phyloP scores from a whole-genome alignment of 1,140 invertebrate genomes.

The Pygmarrhopalites habei region DNA sequence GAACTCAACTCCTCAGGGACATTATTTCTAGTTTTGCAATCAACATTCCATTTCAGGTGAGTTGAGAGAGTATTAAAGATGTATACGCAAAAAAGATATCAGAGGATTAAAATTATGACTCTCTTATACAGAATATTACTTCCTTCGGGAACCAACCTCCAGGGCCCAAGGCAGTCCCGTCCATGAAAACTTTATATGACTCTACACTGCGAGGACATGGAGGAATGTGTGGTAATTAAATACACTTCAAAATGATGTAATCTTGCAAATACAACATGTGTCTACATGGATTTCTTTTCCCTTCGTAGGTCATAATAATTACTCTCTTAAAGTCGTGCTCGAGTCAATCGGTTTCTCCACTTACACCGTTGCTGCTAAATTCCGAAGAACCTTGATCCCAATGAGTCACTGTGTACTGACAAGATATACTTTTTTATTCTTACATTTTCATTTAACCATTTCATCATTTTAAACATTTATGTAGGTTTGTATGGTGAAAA shows the following conservation, averaged over 20 bases:
- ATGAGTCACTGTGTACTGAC: conserved; percentile 18
- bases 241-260: not conserved
- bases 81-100: too few relatives aligned
- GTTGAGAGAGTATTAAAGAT: not conserved
- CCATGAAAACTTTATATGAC: not conserved
- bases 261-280: not conserved
- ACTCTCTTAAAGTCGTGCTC: conserved; percentile 6
- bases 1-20: conserved; percentile 21
- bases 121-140: conserved; percentile 17
- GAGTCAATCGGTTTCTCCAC: conserved; percentile 23
- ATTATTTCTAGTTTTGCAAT: conserved; percentile 19
- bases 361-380: conserved; percentile 10
- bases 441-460: too few relatives aligned
- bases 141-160: conserved; percentile 14
- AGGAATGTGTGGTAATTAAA: conserved; percentile 21
- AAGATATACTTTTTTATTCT: too few relatives aligned
- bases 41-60: conserved; percentile 33
- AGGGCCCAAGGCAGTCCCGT: conserved; percentile 3
- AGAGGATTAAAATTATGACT: too few relatives aligned
- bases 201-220: not conserved
- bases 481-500: conserved; percentile 7
- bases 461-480: too few relatives aligned
- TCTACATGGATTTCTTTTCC: not conserved
- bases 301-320: conserved; percentile 20
- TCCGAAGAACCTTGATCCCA: conserved; percentile 22